phyloP scores from a whole-genome alignment of 2,888 invertebrate species.

The Torymus auratus region DNA sequence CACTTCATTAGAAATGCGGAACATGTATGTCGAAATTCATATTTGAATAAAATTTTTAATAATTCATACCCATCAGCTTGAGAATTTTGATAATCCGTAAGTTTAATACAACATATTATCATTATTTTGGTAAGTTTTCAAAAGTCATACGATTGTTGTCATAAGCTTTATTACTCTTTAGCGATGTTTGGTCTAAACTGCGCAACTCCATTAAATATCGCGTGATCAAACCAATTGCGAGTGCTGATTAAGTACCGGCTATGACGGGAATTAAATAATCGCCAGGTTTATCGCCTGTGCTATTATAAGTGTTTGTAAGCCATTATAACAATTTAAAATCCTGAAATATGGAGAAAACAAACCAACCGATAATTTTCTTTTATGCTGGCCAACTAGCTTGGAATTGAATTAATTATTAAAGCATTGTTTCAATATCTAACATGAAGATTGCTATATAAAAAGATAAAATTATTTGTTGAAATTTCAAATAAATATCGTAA shows the following conservation, averaged over 20 bases:
- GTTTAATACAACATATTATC: too few species aligned
- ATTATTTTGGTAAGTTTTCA: too few species aligned
- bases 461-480: too few species aligned
- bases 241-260: conserved; percentile 15
- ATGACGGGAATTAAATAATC: conserved; percentile 42
- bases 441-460: not conserved
- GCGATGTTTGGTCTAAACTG: conserved; percentile 3
- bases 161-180: conserved; percentile 3
- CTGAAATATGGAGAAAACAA: conserved; percentile 20
- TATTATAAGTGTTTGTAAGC: conserved; percentile 1
- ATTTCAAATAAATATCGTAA: too few species aligned
- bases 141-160: not conserved
- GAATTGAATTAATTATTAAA: not conserved
- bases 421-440: not conserved
- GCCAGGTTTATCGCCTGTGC: conserved; percentile 40
- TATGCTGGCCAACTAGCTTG: not conserved
- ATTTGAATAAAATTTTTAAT: too few species aligned
- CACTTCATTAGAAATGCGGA: too few species aligned
- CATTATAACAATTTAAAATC: conserved; percentile 13
- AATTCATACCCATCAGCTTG: too few species aligned
- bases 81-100: too few species aligned
- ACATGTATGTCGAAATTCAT: too few species aligned
- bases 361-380: conserved; percentile 15
- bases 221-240: conserved; percentile 47
- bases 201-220: conserved; percentile 44